phyloP scores from a whole-genome alignment of 2,113 vertebrate genomes.

The Mobula hypostoma region DNA sequence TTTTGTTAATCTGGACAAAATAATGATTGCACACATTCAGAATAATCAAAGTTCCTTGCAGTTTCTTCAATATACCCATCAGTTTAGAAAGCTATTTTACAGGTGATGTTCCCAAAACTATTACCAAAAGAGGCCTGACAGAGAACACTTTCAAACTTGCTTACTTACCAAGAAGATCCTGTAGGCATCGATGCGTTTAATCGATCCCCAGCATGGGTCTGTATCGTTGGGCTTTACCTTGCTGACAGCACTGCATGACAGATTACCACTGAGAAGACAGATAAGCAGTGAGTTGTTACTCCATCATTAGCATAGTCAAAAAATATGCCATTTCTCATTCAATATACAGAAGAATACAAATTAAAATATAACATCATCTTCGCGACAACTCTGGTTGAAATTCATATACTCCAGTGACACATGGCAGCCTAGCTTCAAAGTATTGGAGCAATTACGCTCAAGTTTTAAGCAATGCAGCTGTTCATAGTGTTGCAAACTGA shows the following conservation, averaged over 20 bases:
- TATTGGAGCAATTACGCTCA: neutral
- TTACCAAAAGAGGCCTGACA: neutral
- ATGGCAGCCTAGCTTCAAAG: neutral
- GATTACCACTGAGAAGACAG: constrained; percentile 61
- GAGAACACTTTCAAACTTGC: constrained; percentile 9
- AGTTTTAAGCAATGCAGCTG: neutral
- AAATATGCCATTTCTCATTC: neutral
- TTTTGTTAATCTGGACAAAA: neutral
- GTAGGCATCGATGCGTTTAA: constrained; percentile 82
- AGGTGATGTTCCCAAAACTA: too few species aligned
- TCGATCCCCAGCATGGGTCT: constrained; percentile 81
- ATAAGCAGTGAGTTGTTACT: neutral
- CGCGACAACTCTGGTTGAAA: neutral
- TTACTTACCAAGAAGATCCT: constrained; percentile 86
- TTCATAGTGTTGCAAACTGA: neutral
- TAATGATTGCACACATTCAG: neutral
- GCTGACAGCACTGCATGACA: constrained; percentile 72
- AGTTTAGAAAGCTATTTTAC: neutral
- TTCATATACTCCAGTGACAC: neutral
- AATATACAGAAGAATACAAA: neutral
- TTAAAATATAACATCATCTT: neutral
- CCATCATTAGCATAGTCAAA: constrained; percentile 26
- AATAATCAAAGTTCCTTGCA: neutral
- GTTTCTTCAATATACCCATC: neutral
- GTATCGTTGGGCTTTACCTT: constrained; percentile 79